phyloP scores from a whole-genome alignment of 2,888 invertebrate genomes.

The Thymelicus sylvestris region DNA sequence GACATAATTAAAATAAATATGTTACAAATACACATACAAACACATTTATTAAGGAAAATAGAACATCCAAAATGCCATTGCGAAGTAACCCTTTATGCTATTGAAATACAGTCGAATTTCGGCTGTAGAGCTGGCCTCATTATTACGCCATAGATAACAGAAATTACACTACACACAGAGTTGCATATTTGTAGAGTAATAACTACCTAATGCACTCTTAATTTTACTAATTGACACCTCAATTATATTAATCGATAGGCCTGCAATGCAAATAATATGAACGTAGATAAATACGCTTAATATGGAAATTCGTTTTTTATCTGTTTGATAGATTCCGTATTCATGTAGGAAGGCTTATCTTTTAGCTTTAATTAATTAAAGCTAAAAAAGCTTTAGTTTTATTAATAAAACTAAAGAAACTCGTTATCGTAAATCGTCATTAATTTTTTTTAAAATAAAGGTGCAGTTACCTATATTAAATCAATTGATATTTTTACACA shows the following conservation, averaged over 20 bases:
- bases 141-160: not conserved
- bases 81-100: too few species aligned
- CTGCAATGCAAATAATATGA: not conserved
- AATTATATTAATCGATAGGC: slow-evolving; percentile 3
- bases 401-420: not conserved
- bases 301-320: slow-evolving; percentile 2
- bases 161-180: not conserved
- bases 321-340: not conserved
- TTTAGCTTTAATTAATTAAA: not conserved
- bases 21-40: too few species aligned
- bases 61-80: too few species aligned
- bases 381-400: too few species aligned
- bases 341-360: not conserved
- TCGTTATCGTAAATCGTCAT: not conserved
- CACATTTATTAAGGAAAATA: too few species aligned
- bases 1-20: too few species aligned
- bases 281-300: not conserved
- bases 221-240: slow-evolving; percentile 6
- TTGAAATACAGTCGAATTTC: too few species aligned
- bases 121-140: too few species aligned
- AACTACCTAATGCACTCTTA: not conserved
- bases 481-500: not conserved
- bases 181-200: not conserved
- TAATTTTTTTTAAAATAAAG: not conserved
- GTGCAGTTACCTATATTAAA: not conserved